phyloP scores from a whole-genome alignment of 2,888 invertebrate genomes.

The Furcula furcula region DNA sequence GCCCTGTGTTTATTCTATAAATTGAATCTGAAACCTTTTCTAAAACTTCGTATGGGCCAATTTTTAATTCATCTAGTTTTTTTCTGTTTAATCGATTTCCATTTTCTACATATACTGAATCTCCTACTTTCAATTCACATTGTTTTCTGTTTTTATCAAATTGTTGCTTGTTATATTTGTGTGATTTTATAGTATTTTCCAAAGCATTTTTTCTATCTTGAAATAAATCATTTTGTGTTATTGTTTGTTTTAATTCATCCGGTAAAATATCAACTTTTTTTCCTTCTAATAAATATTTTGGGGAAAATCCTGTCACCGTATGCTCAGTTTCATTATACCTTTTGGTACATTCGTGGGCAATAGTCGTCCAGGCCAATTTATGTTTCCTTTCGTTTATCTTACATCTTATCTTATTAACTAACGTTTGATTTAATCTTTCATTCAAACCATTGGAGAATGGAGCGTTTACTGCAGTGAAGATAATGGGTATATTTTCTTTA shows the following conservation, averaged over 20 bases:
- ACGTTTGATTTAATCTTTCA: background rate
- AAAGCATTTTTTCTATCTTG: conserved; percentile 24
- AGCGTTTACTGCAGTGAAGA: too few relatives aligned
- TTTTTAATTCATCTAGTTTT: conserved; percentile 4
- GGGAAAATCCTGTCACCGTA: conserved; percentile 18
- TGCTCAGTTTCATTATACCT: conserved; percentile 12
- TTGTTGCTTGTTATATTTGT: conserved; percentile 21
- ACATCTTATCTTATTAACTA: conserved; percentile 5
- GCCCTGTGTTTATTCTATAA: too few relatives aligned
- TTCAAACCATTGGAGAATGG: too few relatives aligned
- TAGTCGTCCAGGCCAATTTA: conserved; percentile 6
- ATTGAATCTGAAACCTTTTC: conserved; percentile 1
- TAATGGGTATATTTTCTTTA: too few relatives aligned
- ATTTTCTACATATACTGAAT: conserved; percentile 29
- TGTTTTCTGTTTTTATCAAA: conserved; percentile 16
- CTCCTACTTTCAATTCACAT: conserved; percentile 19
- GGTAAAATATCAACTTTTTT: conserved; percentile 14
- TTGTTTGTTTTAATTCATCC: too few relatives aligned
- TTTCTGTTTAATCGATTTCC: conserved; percentile 27
- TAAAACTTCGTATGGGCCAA: conserved; percentile 1
- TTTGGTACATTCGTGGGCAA: conserved; percentile 8
- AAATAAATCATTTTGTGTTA: conserved; percentile 10
- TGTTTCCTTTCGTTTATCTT: conserved; percentile 1
- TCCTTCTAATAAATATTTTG: conserved; percentile 32
- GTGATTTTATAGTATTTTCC: conserved; percentile 25